These are phyloP conservation scores for Sebastes flavidus DNA, from an alignment of 2,797 vertebrate species.

Conservation along the genomic window DNA sequence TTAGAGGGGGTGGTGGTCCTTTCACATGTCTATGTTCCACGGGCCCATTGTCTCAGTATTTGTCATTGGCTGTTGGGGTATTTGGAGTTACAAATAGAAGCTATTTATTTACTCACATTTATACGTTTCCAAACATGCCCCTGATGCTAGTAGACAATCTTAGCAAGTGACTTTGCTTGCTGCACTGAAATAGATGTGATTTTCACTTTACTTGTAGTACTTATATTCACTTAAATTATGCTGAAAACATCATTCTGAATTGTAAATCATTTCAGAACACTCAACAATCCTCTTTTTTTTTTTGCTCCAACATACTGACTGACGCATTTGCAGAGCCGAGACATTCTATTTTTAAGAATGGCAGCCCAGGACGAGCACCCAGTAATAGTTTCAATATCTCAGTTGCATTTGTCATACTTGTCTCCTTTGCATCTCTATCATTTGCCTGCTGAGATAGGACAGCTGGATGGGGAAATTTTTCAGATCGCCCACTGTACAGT, in stretches of 20 bases:
- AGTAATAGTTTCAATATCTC: background rate
- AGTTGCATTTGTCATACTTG: background rate
- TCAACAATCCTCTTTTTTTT: background rate
- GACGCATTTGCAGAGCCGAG: background rate
- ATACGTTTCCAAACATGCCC: background rate
- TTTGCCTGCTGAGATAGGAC: background rate
- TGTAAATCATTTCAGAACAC: background rate
- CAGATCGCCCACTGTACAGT: constrained; percentile 19
- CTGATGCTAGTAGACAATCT: background rate
- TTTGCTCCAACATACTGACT: background rate
- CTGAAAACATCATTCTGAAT: background rate
- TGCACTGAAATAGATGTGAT: background rate
- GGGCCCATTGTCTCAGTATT: background rate
- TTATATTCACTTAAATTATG: background rate
- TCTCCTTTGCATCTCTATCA: constrained; percentile 3
- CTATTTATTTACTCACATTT: background rate
- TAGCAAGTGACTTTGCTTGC: background rate
- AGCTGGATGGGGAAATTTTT: constrained; percentile 22
- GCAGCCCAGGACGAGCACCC: background rate
- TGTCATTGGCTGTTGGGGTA: background rate
- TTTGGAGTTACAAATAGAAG: background rate
- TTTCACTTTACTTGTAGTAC: background rate
- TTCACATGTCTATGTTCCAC: background rate
- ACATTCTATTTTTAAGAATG: background rate
- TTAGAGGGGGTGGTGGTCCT: too few relatives aligned